Evolutionary conservation across 2,797 vertebrate genomes (phyloP).

Genomic region (Clarias laeviceps): DNA sequence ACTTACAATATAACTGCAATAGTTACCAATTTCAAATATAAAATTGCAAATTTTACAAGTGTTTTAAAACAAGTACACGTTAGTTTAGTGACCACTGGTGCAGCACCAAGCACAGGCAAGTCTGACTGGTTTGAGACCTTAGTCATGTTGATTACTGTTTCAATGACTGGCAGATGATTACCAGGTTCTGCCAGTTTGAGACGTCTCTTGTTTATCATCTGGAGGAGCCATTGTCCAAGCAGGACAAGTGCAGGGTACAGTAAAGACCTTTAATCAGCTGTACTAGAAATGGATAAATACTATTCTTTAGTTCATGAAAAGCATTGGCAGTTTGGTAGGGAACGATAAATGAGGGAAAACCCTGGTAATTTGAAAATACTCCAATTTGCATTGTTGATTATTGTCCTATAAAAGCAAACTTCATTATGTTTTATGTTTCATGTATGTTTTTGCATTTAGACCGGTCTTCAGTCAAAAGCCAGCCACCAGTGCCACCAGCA

Average conservation of each 20-base stretch:
- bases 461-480: slow-evolving; percentile 48
- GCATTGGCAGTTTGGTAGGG: background rate
- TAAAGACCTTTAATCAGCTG: background rate
- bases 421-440: background rate
- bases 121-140: background rate
- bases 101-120: background rate
- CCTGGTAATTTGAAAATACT: background rate
- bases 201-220: background rate
- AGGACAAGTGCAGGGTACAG: background rate
- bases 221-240: background rate
- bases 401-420: background rate
- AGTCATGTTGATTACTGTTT: background rate
- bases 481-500: slow-evolving; percentile 79
- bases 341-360: background rate
- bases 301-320: background rate
- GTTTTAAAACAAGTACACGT: background rate
- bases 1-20: background rate
- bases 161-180: background rate
- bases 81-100: background rate
- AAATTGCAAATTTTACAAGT: background rate
- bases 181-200: background rate
- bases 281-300: background rate
- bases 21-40: background rate
- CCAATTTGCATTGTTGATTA: background rate
- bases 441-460: slow-evolving; percentile 31